phyloP scores from a whole-genome alignment of 2,888 invertebrate genomes.

The Empis stercorea region DNA sequence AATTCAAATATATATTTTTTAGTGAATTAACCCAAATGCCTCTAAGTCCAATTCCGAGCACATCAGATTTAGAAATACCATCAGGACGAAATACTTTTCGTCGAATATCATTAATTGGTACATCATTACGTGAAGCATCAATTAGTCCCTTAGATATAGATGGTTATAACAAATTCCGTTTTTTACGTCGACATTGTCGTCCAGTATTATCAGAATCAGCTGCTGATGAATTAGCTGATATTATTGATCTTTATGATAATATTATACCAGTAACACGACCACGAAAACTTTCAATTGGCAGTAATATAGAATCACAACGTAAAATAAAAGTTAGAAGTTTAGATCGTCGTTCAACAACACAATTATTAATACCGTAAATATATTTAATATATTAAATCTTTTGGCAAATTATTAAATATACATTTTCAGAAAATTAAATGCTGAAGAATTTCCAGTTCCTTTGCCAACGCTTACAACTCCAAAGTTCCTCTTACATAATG shows the following conservation, averaged over 20 bases:
- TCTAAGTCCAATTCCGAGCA: conserved; percentile 79
- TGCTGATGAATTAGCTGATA: conserved; percentile 43
- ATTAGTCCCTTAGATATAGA: conserved; percentile 63
- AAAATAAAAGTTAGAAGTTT: conserved; percentile 31
- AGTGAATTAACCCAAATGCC: conserved; percentile 61
- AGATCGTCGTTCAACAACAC: conserved; percentile 28
- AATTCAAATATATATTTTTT: too few species aligned
- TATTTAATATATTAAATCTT: neutral
- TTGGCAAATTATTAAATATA: neutral
- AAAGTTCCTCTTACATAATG: conserved; percentile 30
- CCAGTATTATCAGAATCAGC: conserved; percentile 53
- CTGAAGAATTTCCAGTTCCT: conserved; percentile 29
- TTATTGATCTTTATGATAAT: conserved; percentile 26
- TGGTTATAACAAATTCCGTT: conserved; percentile 61
- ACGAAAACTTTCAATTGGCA: conserved; percentile 25
- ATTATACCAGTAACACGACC: conserved; percentile 20
- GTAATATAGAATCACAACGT: conserved; percentile 24
- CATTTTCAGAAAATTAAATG: conserved; percentile 20
- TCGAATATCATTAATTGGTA: conserved; percentile 27
- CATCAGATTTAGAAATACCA: conserved; percentile 52
- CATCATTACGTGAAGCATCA: conserved; percentile 25
- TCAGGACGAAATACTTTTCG: conserved; percentile 24
- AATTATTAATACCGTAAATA: conserved; percentile 26
- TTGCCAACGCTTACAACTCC: conserved; percentile 27
- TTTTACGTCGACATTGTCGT: conserved; percentile 50